phyloP scores from a whole-genome alignment of 1,140 invertebrate genomes.

The Brachionus calyciflorus region DNA sequence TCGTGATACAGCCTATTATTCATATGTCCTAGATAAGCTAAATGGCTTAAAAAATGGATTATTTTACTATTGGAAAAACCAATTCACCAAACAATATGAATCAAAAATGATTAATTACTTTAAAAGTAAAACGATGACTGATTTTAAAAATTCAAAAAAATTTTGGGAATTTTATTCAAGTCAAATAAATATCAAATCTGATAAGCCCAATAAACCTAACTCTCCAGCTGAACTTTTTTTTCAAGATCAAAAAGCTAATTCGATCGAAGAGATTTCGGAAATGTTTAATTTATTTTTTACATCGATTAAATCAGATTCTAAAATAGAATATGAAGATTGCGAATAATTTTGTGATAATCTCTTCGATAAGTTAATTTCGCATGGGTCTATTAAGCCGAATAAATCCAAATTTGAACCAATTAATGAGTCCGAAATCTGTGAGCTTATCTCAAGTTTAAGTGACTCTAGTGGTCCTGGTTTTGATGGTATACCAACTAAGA shows the following conservation, averaged over 20 bases:
- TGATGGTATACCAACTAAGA: not conserved
- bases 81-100: not conserved
- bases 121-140: not conserved
- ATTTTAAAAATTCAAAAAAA: slow-evolving; percentile 24
- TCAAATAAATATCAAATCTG: not conserved
- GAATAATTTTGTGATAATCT: slow-evolving; percentile 1
- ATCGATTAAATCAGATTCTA: not conserved
- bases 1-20: not conserved
- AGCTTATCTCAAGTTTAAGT: not conserved
- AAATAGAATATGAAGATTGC: not conserved
- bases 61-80: slow-evolving; percentile 2
- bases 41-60: not conserved
- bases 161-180: slow-evolving; percentile 17
- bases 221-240: not conserved
- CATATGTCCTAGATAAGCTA: not conserved
- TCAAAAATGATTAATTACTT: slow-evolving; percentile 12
- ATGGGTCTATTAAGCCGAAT: too few species aligned
- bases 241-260: not conserved
- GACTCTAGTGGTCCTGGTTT: not conserved
- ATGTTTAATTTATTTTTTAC: slow-evolving; percentile 17
- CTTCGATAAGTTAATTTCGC: not conserved
- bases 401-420: not conserved
- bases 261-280: not conserved
- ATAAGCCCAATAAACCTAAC: not conserved
- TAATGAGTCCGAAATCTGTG: not conserved